Evolutionary conservation across 2,113 vertebrate species (phyloP).

Genomic region (Leptobrachium leishanense): DNA sequence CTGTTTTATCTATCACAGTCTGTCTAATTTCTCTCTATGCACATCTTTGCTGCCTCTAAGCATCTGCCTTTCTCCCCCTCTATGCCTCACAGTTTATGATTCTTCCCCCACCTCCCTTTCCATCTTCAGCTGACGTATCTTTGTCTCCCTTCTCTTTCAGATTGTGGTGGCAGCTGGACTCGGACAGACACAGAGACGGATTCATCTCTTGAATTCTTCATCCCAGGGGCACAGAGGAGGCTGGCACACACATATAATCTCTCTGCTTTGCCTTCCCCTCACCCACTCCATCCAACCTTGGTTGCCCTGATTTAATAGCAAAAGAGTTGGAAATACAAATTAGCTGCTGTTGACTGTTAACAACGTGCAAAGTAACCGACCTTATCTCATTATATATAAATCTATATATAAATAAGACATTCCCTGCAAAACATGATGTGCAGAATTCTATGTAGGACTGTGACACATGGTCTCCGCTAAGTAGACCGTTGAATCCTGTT

Average conservation of each 20-base stretch:
- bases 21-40: background rate
- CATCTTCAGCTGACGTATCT: slow-evolving; percentile 44
- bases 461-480: slow-evolving; percentile 48
- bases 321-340: slow-evolving; percentile 28
- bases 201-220: slow-evolving; percentile 38
- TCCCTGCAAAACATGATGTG: slow-evolving; percentile 54
- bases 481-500: slow-evolving; percentile 46
- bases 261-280: slow-evolving; percentile 19
- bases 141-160: slow-evolving; percentile 65
- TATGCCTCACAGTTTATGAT: background rate
- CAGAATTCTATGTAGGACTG: slow-evolving; percentile 59
- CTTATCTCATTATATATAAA: slow-evolving; percentile 4
- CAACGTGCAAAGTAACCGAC: slow-evolving; percentile 6
- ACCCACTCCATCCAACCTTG: background rate
- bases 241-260: slow-evolving; percentile 33
- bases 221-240: slow-evolving; percentile 23
- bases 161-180: slow-evolving; percentile 71
- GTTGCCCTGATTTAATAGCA: slow-evolving; percentile 15
- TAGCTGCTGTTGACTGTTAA: slow-evolving; percentile 22
- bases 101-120: slow-evolving; percentile 2
- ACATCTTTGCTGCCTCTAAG: slow-evolving; percentile 9
- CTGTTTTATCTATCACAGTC: background rate
- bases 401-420: background rate
- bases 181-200: slow-evolving; percentile 44
- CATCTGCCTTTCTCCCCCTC: slow-evolving; percentile 11